Percentiles rank a stretch among this genome's conserved stretches.
These are phyloP conservation scores for Halictus ligatus DNA, from an alignment of 2,888 invertebrate genomes.

Conservation along the genomic window DNA sequence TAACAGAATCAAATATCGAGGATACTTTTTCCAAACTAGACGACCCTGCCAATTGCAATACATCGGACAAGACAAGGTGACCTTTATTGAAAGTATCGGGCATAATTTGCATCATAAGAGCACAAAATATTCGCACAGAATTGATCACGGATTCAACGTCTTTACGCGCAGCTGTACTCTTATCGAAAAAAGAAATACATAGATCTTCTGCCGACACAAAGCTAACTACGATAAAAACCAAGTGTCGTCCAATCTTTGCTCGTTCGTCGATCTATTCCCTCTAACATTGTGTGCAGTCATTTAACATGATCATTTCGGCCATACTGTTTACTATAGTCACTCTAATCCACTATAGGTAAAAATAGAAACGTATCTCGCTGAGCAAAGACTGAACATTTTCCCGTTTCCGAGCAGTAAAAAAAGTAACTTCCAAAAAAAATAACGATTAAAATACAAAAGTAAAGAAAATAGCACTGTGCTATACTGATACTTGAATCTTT, in stretches of 20 bases:
- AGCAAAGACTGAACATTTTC: conserved; percentile 43
- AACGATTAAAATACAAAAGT: conserved; percentile 47
- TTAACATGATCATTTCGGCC: background rate
- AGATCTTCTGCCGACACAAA: conserved; percentile 32
- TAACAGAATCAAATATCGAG: background rate
- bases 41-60: no score
- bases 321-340: background rate
- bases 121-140: conserved; percentile 55
- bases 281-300: background rate
- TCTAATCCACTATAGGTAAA: background rate
- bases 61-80: background rate
- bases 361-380: background rate
- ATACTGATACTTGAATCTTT: background rate
- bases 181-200: conserved; percentile 23
- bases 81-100: background rate
- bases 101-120: background rate
- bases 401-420: conserved; percentile 14
- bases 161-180: conserved; percentile 33
- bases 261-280: background rate
- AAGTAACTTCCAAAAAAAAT: conserved; percentile 18
- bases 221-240: conserved; percentile 49
- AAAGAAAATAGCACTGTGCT: background rate
- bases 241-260: conserved; percentile 38
- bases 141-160: background rate
- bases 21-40: background rate